phyloP scores from a whole-genome alignment of 2,797 vertebrate species.

The Macropodus opercularis region DNA sequence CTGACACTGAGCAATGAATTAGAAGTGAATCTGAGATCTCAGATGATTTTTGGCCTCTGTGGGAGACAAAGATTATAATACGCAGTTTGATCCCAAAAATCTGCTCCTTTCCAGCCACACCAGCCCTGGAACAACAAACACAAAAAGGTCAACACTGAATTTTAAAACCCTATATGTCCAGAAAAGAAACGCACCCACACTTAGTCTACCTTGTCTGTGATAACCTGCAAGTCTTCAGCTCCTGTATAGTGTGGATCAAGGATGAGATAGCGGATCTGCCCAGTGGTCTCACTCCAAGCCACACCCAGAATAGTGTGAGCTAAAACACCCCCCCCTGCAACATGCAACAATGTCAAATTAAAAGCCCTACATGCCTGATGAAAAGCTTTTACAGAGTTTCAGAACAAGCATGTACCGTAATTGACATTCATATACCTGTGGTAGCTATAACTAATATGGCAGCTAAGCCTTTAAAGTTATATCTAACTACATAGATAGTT shows the following conservation, averaged over 20 bases:
- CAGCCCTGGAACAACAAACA: constrained; percentile 84
- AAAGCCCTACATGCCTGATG: background rate
- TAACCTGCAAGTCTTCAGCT: constrained; percentile 89
- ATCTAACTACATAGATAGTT: too few relatives aligned
- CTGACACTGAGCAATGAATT: background rate
- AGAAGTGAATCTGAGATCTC: constrained; percentile 47
- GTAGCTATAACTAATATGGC: background rate
- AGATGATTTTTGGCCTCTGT: constrained; percentile 88
- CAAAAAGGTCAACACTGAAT: background rate
- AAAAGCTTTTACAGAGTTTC: background rate
- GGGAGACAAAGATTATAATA: constrained; percentile 98
- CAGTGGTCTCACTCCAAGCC: constrained; percentile 92
- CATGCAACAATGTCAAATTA: constrained; percentile 6
- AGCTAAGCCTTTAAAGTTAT: too few relatives aligned
- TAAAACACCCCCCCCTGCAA: constrained; percentile 91
- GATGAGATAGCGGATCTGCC: constrained; percentile 92
- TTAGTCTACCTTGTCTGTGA: constrained; percentile 90
- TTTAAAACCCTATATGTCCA: background rate
- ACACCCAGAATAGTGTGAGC: constrained; percentile 97
- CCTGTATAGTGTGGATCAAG: constrained; percentile 97
- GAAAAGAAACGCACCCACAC: background rate
- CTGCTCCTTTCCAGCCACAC: constrained; percentile 95
- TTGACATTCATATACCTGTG: background rate
- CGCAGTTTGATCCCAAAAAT: constrained; percentile 95
- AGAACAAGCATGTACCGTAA: background rate